Evolutionary conservation across 2,888 invertebrate species (phyloP), one percentile per base, ranked within the genome.

Genomic region (Melinaea marsaeus): DNA sequence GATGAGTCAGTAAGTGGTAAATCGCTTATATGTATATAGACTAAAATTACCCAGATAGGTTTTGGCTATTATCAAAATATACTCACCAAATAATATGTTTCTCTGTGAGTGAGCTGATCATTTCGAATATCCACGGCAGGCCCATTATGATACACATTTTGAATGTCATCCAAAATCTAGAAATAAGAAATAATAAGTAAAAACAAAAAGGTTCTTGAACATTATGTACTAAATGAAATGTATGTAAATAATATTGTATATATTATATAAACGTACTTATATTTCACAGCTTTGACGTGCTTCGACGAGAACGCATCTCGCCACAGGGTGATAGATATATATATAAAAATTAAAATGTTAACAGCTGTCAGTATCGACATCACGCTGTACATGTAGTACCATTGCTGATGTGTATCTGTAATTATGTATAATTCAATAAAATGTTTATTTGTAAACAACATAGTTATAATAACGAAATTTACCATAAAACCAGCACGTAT

Each of bases 341-440:
- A 92, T 11, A 92, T 77, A 72, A 94, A 94, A 75, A 93, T 93
- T 3, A 91, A 69, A 33, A 93, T 81, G 73, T 95, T 95, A 0
- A 90, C 73, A 0, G 81, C 62, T 37, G 94, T 79, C 4, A 94
- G 78, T 34, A 92, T 72, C 0, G 92, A 78, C 72, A 94, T 91
- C 3, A 94, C 92, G n/a, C 93, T 93, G 77, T 94, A 94, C 85
- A 95, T 93, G 74, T 93, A 94, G 32, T 88, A 88, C 92, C 94
- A 93, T 54, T 91, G 91, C 65, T 91, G 90, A 13, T 71, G 69
- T 34, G 73, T 73, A 63, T 83, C 94, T 94, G 80, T 64, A 90
- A 89, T 54, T 47, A 61, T 61, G 64, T 59, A 54, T 58, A 33
- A 22, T 22, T 22, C 1, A 22, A 22, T 22, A 0, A 22, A 22